Base-by-base conservation (phyloP, 2,113 vertebrate genomes). In the Amblyornis subalaris region DNA sequence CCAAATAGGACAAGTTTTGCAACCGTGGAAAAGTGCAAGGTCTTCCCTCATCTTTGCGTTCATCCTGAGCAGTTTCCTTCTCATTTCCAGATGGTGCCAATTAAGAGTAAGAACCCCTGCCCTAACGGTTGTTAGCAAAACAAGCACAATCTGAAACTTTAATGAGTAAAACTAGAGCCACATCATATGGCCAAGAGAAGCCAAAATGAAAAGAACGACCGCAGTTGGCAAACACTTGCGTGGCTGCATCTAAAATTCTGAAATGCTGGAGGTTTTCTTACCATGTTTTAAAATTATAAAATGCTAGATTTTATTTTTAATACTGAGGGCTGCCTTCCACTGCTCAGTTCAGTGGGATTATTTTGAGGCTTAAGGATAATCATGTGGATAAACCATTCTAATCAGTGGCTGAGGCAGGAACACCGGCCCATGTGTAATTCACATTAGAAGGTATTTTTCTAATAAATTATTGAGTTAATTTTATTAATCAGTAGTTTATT, bases 81-180 rank as follows among this genome's bases (percentile, higher is more conserved):
- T 89, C 66, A 48, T 90, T 96, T 96, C 95, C 96, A 95, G 94
- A 93, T 97, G 96, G 93, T 92, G 85, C 90, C 96, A 96, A 93
- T 97, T 96, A 96, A 91, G 94, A 97, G 72, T 76, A 94, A 89
- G 94, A 93, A 96, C 92, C 71, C 93, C 93, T 92, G 67, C 97
- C 96, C 94, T 95, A 92, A 82, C 3, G 35, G 92, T 94, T 97
- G 95, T 96, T 96, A 95, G 73, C 91, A 95, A 96, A 97, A 96
- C 84, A 97, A 96, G 88, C 85, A 93, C 92, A 95, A 95, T 93
- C 78, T 87, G 88, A 97, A 85, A 93, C 93, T 95, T 94, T 92
- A 95, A 91, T 96, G 96, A 96, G 90, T 89, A 96, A 95, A 97
- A 94, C 89, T 78, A 89, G 72, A 95, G 84, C 87, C 90, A 89